Evolutionary conservation across 2,888 invertebrate genomes (phyloP).

Genomic region (Orthonevra nobilis): DNA sequence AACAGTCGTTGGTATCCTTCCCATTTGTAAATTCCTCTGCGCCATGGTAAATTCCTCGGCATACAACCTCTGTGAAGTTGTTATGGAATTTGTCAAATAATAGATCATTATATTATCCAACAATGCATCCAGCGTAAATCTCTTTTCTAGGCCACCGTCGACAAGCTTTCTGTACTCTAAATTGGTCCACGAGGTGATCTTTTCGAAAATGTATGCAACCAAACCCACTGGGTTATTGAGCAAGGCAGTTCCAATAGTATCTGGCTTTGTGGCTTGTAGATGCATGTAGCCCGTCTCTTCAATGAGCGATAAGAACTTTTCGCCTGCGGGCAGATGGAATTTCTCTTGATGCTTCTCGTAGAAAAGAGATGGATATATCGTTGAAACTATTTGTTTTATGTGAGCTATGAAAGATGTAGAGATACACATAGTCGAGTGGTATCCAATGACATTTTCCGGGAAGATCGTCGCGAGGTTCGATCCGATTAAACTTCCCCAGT

Average conservation of each 20-base stretch:
- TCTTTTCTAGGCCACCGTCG: slow-evolving; percentile 85
- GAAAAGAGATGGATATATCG: slow-evolving; percentile 82
- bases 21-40: slow-evolving; percentile 72
- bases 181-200: slow-evolving; percentile 88
- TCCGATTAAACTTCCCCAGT: slow-evolving; percentile 88
- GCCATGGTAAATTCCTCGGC: slow-evolving; percentile 81
- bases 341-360: slow-evolving; percentile 81
- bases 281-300: slow-evolving; percentile 85
- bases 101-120: slow-evolving; percentile 91
- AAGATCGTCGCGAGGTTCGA: slow-evolving; percentile 84
- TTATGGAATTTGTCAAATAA: slow-evolving; percentile 87
- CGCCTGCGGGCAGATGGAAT: slow-evolving; percentile 80
- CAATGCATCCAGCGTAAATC: slow-evolving; percentile 81
- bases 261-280: slow-evolving; percentile 93
- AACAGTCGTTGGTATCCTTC: slow-evolving; percentile 83
- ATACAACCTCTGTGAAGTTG: slow-evolving; percentile 86
- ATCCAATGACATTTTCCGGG: slow-evolving; percentile 83
- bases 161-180: slow-evolving; percentile 80
- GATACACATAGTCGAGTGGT: slow-evolving; percentile 84
- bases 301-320: slow-evolving; percentile 73
- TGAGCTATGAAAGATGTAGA: slow-evolving; percentile 74
- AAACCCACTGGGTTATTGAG: slow-evolving; percentile 86
- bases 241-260: slow-evolving; percentile 85
- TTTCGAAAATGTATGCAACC: slow-evolving; percentile 94
- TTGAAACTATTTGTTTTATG: slow-evolving; percentile 81